These are phyloP conservation scores for Furnarius figulus DNA, from an alignment of 2,113 vertebrate genomes.

Conservation along the genomic window DNA sequence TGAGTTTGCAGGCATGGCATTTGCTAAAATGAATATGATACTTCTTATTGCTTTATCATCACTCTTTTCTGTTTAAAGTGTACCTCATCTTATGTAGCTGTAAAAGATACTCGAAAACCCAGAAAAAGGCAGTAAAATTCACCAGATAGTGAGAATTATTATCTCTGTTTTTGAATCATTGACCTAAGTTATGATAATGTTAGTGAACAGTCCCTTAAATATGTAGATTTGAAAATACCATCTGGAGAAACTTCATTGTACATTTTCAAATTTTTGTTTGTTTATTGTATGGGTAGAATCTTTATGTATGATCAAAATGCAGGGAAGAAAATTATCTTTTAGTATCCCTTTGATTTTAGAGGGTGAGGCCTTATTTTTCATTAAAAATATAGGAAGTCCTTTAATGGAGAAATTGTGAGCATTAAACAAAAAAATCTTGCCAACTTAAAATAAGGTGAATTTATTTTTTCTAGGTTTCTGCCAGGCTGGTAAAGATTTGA, in stretches of 20 bases:
- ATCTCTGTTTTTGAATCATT: not conserved
- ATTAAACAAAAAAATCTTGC: not conserved
- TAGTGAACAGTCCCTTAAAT: not conserved
- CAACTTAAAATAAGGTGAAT: not conserved
- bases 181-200: not conserved
- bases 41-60: not conserved
- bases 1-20: not conserved
- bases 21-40: not conserved
- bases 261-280: not conserved
- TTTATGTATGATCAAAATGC: not conserved
- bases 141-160: not conserved
- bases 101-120: not conserved
- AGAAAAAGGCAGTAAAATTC: not conserved
- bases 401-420: not conserved
- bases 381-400: not conserved
- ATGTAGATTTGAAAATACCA: not conserved
- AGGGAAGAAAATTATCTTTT: not conserved
- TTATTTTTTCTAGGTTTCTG: slow-evolving; percentile 82
- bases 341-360: not conserved
- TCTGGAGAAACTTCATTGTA: not conserved
- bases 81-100: not conserved
- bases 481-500: slow-evolving; percentile 92
- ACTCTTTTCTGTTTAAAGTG: not conserved
- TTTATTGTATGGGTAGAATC: not conserved
- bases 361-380: not conserved